Base-by-base conservation (phyloP, 2,888 invertebrate genomes). In the Latheticus oryzae region DNA sequence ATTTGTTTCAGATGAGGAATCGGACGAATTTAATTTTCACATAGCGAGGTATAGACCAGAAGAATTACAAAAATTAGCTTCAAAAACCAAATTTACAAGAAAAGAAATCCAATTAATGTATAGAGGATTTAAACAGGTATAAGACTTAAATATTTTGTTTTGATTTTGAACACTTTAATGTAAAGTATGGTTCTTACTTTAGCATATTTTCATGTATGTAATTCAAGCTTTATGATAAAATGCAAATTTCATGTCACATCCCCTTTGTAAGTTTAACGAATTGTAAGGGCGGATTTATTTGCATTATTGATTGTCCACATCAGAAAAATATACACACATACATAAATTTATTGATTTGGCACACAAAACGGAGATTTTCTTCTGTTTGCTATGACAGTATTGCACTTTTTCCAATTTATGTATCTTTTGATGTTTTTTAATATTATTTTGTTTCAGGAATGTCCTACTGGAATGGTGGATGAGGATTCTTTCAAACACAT, bases 31-130 rank as follows among this genome's bases (percentile, higher is more conserved):
- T 76, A 83, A 81, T 74, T 77, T 83, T 70, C 83, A 84, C 66
- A 80, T 83, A 67, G 76, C 83, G 52, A 83, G 90, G 1, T 88
- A 93, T 80, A 85, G 91, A 60, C 93, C 93, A 0, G 93, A 92
- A 77, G 90, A 91, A 55, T 83, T 92, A 60, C 85, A 87, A 43
- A 87, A 88, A 55, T 83, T 94, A 30, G 89, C 90, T 33, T 86
- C 85, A 65, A 87, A 83, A 67, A 90, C 93, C 30, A 88, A 90
- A 70, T 94, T 94, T 82, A 86, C 89, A 2, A 81, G 85, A 64
- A 89, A 89, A 72, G 94, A 95, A 81, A 91, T 95, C 70, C 92
- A 93, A 73, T 85, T 93, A 63, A 93, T 95, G 82, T 95, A 95
- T 80, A 82, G 93, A 33, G 93, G 94, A 1, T 94, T 94, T 77